These are phyloP conservation scores for Trematocara macrostoma DNA, from an alignment of 2,113 vertebrate genomes.

Conservation along the genomic window DNA sequence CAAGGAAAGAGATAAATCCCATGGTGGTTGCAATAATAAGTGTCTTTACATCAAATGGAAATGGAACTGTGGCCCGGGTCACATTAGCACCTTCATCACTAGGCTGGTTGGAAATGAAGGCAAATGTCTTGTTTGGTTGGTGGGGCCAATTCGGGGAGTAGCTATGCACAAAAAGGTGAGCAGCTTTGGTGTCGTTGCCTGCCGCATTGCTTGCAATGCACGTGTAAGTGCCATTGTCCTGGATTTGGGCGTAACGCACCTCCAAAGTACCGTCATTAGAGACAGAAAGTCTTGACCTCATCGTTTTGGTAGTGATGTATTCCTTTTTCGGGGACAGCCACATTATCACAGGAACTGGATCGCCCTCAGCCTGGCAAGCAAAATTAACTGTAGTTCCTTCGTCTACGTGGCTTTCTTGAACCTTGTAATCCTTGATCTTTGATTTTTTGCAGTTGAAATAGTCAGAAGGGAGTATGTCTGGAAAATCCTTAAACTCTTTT, in stretches of 20 bases:
- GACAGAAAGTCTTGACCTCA: constrained; percentile 85
- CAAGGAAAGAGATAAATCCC: constrained; percentile 98
- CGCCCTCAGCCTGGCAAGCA: constrained; percentile 87
- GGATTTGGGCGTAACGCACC: constrained; percentile 95
- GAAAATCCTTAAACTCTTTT: constrained; percentile 98
- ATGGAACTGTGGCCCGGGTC: constrained; percentile 86
- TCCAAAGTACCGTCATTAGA: constrained; percentile 89
- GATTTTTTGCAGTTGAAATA: constrained; percentile 93
- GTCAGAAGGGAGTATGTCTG: constrained; percentile 83
- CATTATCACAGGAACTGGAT: constrained; percentile 86
- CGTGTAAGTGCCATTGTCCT: constrained; percentile 95
- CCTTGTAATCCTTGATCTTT: constrained; percentile 86
- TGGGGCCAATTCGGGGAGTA: constrained; percentile 98
- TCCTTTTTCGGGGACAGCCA: constrained; percentile 96
- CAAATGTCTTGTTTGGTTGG: constrained; percentile 96
- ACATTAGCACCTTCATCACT: constrained; percentile 90
- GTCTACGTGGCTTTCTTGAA: constrained; percentile 89
- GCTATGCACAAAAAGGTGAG: constrained; percentile 94
- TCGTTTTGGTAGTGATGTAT: constrained; percentile 90
- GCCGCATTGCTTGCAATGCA: constrained; percentile 95
- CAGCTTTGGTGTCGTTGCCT: constrained; percentile 91
- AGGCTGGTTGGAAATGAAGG: constrained; percentile 96
- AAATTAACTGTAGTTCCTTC: constrained; percentile 95
- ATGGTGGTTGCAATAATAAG: constrained; percentile 98
- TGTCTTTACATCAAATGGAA: constrained; percentile 98